Base-by-base conservation (phyloP, 1,140 invertebrate species). In the Neodiprion pinetum region DNA sequence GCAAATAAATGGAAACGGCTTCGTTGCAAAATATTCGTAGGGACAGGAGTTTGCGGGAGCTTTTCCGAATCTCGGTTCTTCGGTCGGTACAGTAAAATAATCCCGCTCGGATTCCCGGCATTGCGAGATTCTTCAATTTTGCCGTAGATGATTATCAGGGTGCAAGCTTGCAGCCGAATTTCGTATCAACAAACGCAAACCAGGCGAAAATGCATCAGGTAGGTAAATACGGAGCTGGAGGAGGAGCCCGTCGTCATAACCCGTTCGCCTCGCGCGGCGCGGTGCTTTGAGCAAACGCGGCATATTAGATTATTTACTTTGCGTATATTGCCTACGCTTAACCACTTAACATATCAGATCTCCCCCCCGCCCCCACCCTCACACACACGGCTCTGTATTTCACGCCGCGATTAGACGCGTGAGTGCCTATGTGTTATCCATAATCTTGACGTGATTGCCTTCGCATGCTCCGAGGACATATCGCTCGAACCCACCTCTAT, bases 391-490 rank as follows among this genome's bases (percentile, higher is more conserved):
- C 10, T 61, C 10, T 11, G 10, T 61, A 61, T n/a, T 61, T 61
- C 53, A n/a, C n/a, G 10, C 10, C 53, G 53, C 28, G 77, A 78
- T 50, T 47, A 74, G 61, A 65, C 68, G 67, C 74, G 72, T 73
- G 70, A 71, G 74, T 74, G 53, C 70, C 61, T 61, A 71, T 70
- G 74, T 67, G 67, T 14, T 72, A 66, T 66, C 49, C 70, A 61
- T 80, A 75, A 77, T 74, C 67, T 17, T 68, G 28, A 68, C 70
- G 76, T 77, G 81, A 85, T 83, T 83, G 80, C 76, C 75, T 69
- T 85, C 80, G 84, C 84, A 85, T 85, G 84, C 79, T 83, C 74
- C 72, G 77, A 84, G 82, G 82, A 84, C 82, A 83, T 85, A 83
- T 85, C 83, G 81, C 78, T 17, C 17, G 9, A 21, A 70, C 77